Percentiles rank a stretch among this genome's conserved stretches.
Conservation (phyloP, 1,140 invertebrate species). For the Nylanderia fulva region DNA sequence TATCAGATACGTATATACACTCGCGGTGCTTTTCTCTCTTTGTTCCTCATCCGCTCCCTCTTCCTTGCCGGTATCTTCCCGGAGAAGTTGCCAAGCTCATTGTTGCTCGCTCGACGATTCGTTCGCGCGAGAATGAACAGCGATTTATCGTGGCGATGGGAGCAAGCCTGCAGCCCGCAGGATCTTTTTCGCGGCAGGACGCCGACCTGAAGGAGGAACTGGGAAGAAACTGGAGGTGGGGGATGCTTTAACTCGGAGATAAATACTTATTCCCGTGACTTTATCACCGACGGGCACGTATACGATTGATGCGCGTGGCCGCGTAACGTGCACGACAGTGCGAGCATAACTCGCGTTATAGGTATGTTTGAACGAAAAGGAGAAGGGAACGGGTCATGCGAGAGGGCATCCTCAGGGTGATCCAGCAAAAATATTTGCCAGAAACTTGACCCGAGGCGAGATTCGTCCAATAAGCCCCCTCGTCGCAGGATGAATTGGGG, state of each 20-base stretch:
- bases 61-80: conserved; percentile 10
- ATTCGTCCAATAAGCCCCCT: conserved; percentile 34
- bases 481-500: conserved; percentile 47
- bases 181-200: conserved; percentile 73
- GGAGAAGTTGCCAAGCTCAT: conserved; percentile 55
- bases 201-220: conserved; percentile 55
- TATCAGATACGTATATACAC: conserved; percentile 72
- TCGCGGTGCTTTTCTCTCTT: conserved; percentile 38
- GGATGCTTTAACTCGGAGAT: conserved; percentile 55
- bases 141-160: conserved; percentile 71
- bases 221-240: conserved; percentile 13
- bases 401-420: conserved; percentile 13
- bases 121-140: conserved; percentile 68
- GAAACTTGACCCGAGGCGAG: conserved; percentile 51
- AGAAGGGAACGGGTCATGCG: background rate
- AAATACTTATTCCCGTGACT: conserved; percentile 71
- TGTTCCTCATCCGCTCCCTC: conserved; percentile 30
- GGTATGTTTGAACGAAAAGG: background rate
- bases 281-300: conserved; percentile 64
- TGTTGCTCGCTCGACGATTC: conserved; percentile 62
- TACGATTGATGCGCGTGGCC: conserved; percentile 32
- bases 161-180: conserved; percentile 59
- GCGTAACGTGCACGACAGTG: conserved; percentile 35
- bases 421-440: conserved; percentile 55
- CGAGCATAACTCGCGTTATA: conserved; percentile 28